Conservation (phyloP, 2,113 vertebrate species). For the Alaudala cheleensis region DNA sequence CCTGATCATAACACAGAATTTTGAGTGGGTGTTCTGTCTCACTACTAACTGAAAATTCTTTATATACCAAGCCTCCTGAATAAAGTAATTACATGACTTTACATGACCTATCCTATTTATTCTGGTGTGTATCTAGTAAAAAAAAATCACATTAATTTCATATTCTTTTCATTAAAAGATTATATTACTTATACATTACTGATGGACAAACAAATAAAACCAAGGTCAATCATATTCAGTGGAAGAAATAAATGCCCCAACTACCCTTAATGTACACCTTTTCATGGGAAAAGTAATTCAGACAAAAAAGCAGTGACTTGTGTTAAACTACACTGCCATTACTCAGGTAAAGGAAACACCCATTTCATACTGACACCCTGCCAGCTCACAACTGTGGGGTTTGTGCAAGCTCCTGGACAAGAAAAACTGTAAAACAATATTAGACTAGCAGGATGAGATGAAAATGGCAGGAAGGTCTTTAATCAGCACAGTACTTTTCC, state of each 20-base stretch:
- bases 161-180: background rate
- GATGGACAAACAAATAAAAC: background rate
- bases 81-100: background rate
- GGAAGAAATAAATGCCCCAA: background rate
- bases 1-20: background rate
- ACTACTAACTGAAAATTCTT: background rate
- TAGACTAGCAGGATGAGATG: background rate
- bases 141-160: background rate
- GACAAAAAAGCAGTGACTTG: background rate
- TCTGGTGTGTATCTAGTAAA: background rate
- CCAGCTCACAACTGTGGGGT: background rate
- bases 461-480: background rate
- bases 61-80: background rate
- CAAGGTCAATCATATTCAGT: background rate
- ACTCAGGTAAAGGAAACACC: background rate
- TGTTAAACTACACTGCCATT: background rate
- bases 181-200: background rate
- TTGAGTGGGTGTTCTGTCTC: background rate
- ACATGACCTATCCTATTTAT: background rate
- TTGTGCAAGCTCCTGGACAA: background rate
- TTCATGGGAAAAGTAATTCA: background rate
- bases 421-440: background rate
- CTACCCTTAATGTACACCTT: background rate
- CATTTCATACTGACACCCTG: background rate
- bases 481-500: background rate